Percentiles rank a stretch among this genome's conserved stretches.
These are phyloP conservation scores for Xenops minutus DNA, from an alignment of 2,797 vertebrate genomes.

Conservation along the genomic window DNA sequence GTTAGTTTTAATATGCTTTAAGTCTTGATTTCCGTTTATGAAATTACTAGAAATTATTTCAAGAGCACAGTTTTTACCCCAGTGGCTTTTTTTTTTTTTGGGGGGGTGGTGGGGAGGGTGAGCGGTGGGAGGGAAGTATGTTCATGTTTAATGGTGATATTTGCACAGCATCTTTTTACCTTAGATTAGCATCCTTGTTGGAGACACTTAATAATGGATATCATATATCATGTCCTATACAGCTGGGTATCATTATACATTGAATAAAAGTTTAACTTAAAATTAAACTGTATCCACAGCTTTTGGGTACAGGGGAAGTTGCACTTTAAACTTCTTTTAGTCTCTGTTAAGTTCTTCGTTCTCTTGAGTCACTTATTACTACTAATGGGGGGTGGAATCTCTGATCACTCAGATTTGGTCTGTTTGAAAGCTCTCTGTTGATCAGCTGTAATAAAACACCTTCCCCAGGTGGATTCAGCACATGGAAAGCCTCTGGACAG, in stretches of 20 bases:
- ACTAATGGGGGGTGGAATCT: not conserved
- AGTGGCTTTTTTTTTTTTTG: not conserved
- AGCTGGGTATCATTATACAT: not conserved
- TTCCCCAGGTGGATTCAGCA: not conserved
- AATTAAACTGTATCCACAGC: not conserved
- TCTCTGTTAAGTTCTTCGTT: not conserved
- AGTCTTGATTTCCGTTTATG: not conserved
- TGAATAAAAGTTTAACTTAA: not conserved
- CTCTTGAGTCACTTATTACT: not conserved
- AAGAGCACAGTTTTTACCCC: not conserved
- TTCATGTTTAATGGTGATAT: not conserved
- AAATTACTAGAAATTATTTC: not conserved
- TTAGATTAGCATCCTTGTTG: not conserved
- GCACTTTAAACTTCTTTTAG: not conserved
- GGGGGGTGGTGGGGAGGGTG: not conserved
- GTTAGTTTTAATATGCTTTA: not conserved
- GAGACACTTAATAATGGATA: not conserved
- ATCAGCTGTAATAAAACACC: not conserved
- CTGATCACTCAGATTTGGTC: not conserved
- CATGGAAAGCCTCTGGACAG: not conserved
- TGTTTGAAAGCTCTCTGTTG: not conserved
- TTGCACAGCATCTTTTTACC: constrained; percentile 38
- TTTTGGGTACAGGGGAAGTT: not conserved
- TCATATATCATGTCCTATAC: not conserved
- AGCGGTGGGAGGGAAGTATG: not conserved